Evolutionary conservation across 2,113 vertebrate species (phyloP).

Genomic region (Terrapene triunguis): DNA sequence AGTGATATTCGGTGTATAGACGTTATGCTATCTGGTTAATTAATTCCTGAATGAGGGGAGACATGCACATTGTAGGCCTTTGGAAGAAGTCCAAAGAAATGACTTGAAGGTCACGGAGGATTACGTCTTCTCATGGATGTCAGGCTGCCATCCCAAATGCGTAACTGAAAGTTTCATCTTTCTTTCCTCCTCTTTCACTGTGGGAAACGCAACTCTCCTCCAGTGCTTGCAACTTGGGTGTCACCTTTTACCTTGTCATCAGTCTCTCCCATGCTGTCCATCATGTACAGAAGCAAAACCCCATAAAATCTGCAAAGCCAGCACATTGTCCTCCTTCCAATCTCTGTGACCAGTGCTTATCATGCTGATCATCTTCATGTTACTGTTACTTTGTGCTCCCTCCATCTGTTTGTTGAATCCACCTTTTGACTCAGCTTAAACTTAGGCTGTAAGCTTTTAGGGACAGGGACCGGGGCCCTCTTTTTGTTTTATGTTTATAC

Average conservation of each 20-base stretch:
- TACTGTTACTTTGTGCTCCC: background rate
- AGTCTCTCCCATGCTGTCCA: no score
- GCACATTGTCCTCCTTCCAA: background rate
- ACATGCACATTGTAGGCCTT: background rate
- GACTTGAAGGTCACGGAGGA: background rate
- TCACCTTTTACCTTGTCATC: no score
- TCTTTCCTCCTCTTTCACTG: background rate
- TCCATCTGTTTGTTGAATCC: background rate
- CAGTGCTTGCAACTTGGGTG: no score
- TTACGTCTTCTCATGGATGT: no score
- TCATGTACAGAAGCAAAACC: no score
- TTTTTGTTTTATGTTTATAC: background rate
- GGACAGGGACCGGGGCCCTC: background rate
- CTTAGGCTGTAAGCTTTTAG: background rate
- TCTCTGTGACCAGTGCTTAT: background rate
- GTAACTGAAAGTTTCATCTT: background rate
- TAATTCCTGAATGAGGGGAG: background rate
- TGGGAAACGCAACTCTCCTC: background rate
- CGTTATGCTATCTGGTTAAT: background rate
- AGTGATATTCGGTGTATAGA: background rate
- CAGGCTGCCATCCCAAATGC: no score
- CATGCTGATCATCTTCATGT: background rate
- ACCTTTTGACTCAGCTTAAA: background rate
- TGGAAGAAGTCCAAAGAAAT: background rate
- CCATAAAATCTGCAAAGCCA: no score